Base-by-base conservation (phyloP, 2,888 invertebrate species). In the Augiades crinisus region DNA sequence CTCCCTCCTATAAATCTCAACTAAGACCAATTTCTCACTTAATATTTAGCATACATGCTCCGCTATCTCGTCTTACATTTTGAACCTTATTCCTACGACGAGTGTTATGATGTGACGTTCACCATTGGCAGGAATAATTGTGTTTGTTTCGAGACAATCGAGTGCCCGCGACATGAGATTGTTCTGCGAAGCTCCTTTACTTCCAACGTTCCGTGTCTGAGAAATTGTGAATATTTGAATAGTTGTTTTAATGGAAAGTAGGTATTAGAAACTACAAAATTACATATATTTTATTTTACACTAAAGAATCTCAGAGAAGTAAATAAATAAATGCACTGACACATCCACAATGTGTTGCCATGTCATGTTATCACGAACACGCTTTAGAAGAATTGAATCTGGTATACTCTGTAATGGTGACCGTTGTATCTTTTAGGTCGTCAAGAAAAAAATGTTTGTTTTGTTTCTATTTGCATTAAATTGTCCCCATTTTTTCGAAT, bases 11-110 rank as follows among this genome's bases (percentile, higher is more conserved):
- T 85, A 85, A 86, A 85, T 85, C 86, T 84, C 78, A 82, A 86
- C 81, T 84, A 78, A 82, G 79, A 67, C 70, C 81, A 79, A 83
- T 84, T 82, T 80, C 78, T 75, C 77, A 78, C 79, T 83, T 78
- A 76, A 75, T 74, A 72, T 74, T 71, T 60, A 60, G 67, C 61
- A 66, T 64, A 46, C 59, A 46, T 47, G 55, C 17, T 54, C 50
- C 60, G 46, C 55, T 50, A 58, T 59, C 59, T 45, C 49, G 37
- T 51, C 37, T 22, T 36, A 43, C 10, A 56, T 59, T 61, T 58
- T 70, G 55, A 62, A 64, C 75, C 69, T 71, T 84, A 78, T 72
- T 58, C 45, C 56, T 30, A 46, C 53, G 50, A 41, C 12, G 54
- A 58, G 12, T 8, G 30, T 31, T 13, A 10, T 21, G 5, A 21